phyloP scores from a whole-genome alignment of 2,797 vertebrate genomes.

The Ceyx erithaca region DNA sequence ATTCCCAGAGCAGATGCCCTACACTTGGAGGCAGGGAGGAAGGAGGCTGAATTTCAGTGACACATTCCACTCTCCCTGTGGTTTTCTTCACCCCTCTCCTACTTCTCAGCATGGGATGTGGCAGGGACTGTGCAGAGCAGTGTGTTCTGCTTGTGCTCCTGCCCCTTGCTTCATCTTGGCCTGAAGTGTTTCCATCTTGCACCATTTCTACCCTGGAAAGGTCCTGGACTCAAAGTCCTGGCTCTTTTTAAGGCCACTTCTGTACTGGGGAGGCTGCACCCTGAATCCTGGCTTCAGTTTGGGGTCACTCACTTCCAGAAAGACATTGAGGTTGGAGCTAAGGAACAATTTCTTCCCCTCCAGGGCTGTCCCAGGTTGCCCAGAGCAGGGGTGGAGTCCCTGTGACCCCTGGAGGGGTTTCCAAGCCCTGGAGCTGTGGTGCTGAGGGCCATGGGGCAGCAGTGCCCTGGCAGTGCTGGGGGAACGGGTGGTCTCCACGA shows the following conservation, averaged over 20 bases:
- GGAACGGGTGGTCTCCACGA: no score
- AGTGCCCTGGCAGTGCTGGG: no score
- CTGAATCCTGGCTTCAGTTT: no score
- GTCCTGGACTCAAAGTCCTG: background rate
- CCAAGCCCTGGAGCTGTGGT: no score
- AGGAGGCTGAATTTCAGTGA: background rate
- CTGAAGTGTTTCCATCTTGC: background rate
- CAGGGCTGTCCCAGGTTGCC: no score
- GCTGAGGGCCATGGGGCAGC: no score
- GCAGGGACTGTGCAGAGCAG: background rate
- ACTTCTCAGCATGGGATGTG: background rate
- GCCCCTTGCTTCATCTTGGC: background rate
- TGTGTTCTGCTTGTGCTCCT: rapidly evolving
- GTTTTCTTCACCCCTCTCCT: background rate
- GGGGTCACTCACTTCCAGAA: no score
- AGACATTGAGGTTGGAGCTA: no score
- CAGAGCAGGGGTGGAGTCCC: no score
- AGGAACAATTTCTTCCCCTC: no score
- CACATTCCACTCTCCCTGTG: background rate
- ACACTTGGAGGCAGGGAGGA: background rate
- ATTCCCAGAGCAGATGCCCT: background rate
- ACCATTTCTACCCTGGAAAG: background rate
- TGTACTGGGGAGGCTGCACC: no score
- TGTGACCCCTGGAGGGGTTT: no score
- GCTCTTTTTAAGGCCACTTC: background rate